These are phyloP conservation scores for Dyspetes luteomarginatus DNA, from an alignment of 2,888 invertebrate genomes.

Conservation along the genomic window DNA sequence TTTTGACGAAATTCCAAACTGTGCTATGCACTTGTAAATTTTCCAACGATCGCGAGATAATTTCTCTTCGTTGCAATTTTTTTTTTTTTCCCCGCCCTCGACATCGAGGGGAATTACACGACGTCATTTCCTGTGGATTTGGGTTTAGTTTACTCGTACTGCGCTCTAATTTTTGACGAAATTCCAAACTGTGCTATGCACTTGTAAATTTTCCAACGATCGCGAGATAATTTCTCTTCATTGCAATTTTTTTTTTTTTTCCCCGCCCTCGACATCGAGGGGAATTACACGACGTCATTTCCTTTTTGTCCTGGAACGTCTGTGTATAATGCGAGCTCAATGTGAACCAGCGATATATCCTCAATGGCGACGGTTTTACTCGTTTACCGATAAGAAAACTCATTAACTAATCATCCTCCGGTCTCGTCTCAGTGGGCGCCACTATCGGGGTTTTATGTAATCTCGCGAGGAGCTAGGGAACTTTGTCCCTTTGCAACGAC, in stretches of 20 bases:
- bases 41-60: too few relatives aligned
- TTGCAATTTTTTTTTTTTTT: slow-evolving; percentile 30
- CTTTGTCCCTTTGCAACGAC: too few relatives aligned
- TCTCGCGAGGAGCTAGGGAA: too few relatives aligned
- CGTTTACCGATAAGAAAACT: slow-evolving; percentile 61
- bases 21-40: neutral
- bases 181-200: slow-evolving; percentile 13
- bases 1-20: slow-evolving; percentile 32
- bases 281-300: slow-evolving; percentile 33
- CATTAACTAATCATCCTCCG: slow-evolving; percentile 66
- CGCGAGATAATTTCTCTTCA: slow-evolving; percentile 22
- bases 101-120: neutral
- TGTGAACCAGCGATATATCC: neutral
- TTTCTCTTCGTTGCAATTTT: too few relatives aligned
- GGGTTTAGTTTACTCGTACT: neutral
- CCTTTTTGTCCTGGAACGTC: slow-evolving; percentile 24
- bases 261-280: neutral
- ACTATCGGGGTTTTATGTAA: slow-evolving; percentile 61
- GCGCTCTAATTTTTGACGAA: slow-evolving; percentile 16
- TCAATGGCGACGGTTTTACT: slow-evolving; percentile 42
- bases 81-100: too few relatives aligned
- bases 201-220: neutral
- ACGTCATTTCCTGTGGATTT: neutral
- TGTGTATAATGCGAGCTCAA: neutral
- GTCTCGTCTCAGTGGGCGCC: slow-evolving; percentile 60